Percentiles rank a stretch among this genome's conserved stretches.
These are phyloP conservation scores for Macrosiphum euphorbiae DNA, from an alignment of 2,888 invertebrate species.

Conservation along the genomic window DNA sequence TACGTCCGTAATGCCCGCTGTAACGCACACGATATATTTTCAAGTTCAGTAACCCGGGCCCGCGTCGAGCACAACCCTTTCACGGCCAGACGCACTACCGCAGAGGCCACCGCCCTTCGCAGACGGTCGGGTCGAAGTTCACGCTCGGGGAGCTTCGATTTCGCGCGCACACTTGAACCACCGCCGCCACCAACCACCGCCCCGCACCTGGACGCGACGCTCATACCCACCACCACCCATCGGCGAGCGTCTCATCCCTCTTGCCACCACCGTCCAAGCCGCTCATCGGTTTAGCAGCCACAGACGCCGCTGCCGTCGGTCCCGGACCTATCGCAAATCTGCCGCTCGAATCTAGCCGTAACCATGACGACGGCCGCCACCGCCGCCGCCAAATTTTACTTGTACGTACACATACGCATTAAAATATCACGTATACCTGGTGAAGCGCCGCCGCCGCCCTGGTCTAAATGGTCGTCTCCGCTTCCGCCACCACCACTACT, in stretches of 20 bases:
- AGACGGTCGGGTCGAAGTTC: conserved; percentile 61
- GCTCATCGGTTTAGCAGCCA: neutral
- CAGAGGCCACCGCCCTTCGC: conserved; percentile 58
- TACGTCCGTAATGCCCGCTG: neutral
- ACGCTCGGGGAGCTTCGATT: conserved; percentile 52
- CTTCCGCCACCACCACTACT: neutral
- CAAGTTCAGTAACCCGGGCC: conserved; percentile 63
- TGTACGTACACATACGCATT: neutral
- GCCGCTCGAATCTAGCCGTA: conserved; percentile 41
- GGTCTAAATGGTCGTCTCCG: conserved; percentile 33
- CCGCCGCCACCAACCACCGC: neutral
- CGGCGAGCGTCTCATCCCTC: neutral
- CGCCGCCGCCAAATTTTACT: neutral
- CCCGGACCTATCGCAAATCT: conserved; percentile 64
- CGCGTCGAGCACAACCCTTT: conserved; percentile 46
- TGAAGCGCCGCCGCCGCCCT: neutral
- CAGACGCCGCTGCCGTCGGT: neutral
- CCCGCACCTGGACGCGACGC: neutral
- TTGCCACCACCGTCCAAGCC: neutral
- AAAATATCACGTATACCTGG: neutral
- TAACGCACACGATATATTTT: conserved; percentile 46
- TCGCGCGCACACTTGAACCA: conserved; percentile 27
- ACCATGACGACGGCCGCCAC: conserved; percentile 33
- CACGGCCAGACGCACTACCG: conserved; percentile 60
- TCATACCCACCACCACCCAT: neutral